These are phyloP conservation scores for Anolis carolinensis DNA, from an alignment of 2,113 vertebrate genomes.

Conservation along the genomic window DNA sequence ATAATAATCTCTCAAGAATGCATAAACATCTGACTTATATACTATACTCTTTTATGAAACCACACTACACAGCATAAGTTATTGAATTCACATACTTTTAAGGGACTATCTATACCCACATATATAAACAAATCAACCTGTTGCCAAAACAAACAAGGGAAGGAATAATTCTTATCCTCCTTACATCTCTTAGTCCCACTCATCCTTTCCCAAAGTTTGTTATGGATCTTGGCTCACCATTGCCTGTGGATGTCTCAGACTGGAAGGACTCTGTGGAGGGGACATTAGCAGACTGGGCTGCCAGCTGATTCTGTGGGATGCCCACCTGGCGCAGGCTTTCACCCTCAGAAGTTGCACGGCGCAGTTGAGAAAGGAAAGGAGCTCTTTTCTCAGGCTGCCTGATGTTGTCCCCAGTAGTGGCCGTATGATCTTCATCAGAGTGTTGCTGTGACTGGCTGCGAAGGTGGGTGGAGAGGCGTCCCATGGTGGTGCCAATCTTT, in stretches of 20 bases:
- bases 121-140: neutral
- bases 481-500: constrained; percentile 92
- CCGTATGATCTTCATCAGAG: constrained; percentile 60
- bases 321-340: constrained; percentile 78
- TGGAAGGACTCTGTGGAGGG: constrained; percentile 91
- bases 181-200: neutral
- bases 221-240: neutral
- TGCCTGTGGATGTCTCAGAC: constrained; percentile 81
- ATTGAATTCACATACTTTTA: neutral
- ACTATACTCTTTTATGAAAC: neutral
- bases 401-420: constrained; percentile 36
- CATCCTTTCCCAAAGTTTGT: neutral
- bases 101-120: no score
- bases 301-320: constrained; percentile 85
- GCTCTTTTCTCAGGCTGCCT: constrained; percentile 73
- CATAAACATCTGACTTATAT: neutral
- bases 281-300: constrained; percentile 74
- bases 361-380: constrained; percentile 85
- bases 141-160: neutral
- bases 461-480: constrained; percentile 88
- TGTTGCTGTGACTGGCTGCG: constrained; percentile 86
- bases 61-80: neutral
- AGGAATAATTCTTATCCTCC: neutral
- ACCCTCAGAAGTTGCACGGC: constrained; percentile 88
- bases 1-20: no score